Base-by-base conservation (phyloP, 2,113 vertebrate species). In the Myxocyprinus asiaticus region DNA sequence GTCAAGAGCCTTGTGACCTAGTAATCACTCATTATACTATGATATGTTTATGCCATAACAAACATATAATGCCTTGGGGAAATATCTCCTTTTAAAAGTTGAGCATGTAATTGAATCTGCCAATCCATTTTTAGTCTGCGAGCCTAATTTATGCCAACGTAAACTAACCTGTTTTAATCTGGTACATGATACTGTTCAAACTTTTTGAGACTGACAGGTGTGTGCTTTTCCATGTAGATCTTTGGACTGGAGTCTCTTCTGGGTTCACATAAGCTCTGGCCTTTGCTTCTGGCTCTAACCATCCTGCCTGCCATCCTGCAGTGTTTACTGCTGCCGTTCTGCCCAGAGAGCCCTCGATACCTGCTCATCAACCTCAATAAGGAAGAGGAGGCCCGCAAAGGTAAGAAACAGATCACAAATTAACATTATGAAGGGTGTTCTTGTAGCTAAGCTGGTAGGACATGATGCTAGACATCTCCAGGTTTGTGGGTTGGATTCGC, bases 341-440 rank as follows among this genome's bases (percentile, higher is more conserved):
- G 92, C 9, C 93, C 93, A 0, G 92, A 93, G 86, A 93, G 91
- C 75, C 93, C 93, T 5, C 91, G 92, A 0, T 94, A 85, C 86
- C 88, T 94, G 56, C 92, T 93, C 84, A 93, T 93, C 86, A 94
- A 94, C 89, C 90, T 90, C n/a, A 89, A 93, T 15, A 63, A 91
- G 77, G 92, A 94, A 84, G 92, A 93, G 69, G 48, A 92, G 84
- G 93, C 93, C 0, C 88, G 89, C 64, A 91, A 91, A 88, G 92
- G 93, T 94, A 84, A 50, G 17, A 7, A 82, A 67, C 14, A 9
- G 9, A 9, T 69, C 33, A 67, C 62, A 72, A 44, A 9, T 66
- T 10, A 44, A 4, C 5, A 11, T 12, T 7, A 48, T 48, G 47
- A 6, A 48, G 47, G 47, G 47, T 48, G 5, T 48, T 55, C 22